These are phyloP conservation scores for fruit fly (Drosophila melanogaster) DNA, from an alignment of 1,140 invertebrate species.

Conservation along the genomic window Release_6_plus_ISO1_MT NT_033779.5:19344001-19344500, in stretches of 20 bases:
- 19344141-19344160: constrained; percentile 74
- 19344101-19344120: constrained; percentile 30
- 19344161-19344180: constrained; percentile 72
- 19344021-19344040: constrained; percentile 34
- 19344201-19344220: constrained; percentile 40
- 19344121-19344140: constrained; percentile 23
- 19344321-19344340: constrained; percentile 35
- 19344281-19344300: constrained; percentile 64
- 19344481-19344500: constrained; percentile 42
- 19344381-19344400: constrained; percentile 60
- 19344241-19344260: constrained; percentile 1
- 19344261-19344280: not conserved
- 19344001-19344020: constrained; percentile 44
- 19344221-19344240: constrained; percentile 26
- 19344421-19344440: not conserved
- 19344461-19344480: constrained; percentile 60
- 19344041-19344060: constrained; percentile 34
- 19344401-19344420: constrained; percentile 4
- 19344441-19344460: constrained; percentile 71
- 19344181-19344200: constrained; percentile 59
- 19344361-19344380: constrained; percentile 83
- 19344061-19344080: constrained; percentile 41
- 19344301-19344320: constrained; percentile 75
- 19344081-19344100: constrained; percentile 31
- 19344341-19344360: constrained; percentile 54